A percentile compares a stretch with the other conserved stretches of the same genome.
These are phyloP conservation scores for Phalloptychus januarius DNA, from an alignment of 2,797 vertebrate species.

Conservation along the genomic window DNA sequence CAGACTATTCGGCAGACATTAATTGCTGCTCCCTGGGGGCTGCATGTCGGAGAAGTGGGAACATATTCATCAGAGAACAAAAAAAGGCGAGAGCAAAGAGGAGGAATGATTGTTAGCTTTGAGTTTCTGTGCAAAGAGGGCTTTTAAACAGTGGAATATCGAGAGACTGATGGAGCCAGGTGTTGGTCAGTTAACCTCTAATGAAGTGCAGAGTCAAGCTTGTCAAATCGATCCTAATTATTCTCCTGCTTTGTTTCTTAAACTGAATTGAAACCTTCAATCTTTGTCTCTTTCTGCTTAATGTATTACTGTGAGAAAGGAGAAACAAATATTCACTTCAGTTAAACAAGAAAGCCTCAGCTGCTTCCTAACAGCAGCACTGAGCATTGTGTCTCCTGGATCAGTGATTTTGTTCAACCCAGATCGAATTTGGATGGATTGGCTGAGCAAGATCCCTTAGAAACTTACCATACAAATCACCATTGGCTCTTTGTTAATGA, in stretches of 20 bases:
- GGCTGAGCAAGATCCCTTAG: not conserved
- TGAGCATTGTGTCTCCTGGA: not conserved
- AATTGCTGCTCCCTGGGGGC: conserved; percentile 34
- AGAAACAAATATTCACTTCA: conserved; percentile 1
- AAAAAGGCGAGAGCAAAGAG: conserved; percentile 17
- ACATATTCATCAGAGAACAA: conserved; percentile 24
- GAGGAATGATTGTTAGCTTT: conserved; percentile 7
- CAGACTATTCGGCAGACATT: conserved; percentile 23
- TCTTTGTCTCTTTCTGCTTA: conserved; percentile 3
- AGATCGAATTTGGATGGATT: conserved; percentile 12
- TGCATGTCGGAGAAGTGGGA: conserved; percentile 21
- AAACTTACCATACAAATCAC: not conserved
- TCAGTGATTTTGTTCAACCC: conserved; percentile 4
- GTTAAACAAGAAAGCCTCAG: not conserved
- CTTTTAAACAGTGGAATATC: not conserved
- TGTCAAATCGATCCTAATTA: not conserved
- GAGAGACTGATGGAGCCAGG: not conserved
- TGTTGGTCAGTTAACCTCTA: not conserved
- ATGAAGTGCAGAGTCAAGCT: not conserved
- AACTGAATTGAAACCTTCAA: not conserved
- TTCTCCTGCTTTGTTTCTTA: not conserved
- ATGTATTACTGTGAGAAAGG: not conserved
- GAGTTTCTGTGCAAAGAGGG: not conserved
- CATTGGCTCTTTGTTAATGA: not conserved
- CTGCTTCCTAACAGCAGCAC: not conserved